These are phyloP conservation scores for Noctua janthe DNA, from an alignment of 2,888 invertebrate species.

Conservation along the genomic window DNA sequence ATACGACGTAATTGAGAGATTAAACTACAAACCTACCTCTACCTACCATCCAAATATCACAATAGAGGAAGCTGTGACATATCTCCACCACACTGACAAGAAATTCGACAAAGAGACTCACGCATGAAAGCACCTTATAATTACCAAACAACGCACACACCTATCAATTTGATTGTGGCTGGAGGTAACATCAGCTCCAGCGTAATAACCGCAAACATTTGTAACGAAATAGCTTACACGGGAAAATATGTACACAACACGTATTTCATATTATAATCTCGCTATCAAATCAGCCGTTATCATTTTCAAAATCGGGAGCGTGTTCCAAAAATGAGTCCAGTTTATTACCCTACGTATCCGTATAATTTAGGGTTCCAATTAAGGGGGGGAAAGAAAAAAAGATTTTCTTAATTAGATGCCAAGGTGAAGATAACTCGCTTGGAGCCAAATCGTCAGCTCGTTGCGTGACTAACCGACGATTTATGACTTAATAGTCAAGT, in stretches of 20 bases:
- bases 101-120: slow-evolving; percentile 53
- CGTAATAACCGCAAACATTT: slow-evolving; percentile 51
- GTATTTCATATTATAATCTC: slow-evolving; percentile 57
- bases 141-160: slow-evolving; percentile 50
- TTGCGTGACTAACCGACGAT: slow-evolving; percentile 88
- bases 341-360: slow-evolving; percentile 70
- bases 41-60: slow-evolving; percentile 9
- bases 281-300: slow-evolving; percentile 59
- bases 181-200: slow-evolving; percentile 34
- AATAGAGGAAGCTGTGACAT: slow-evolving; percentile 11
- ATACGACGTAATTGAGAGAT: slow-evolving; percentile 74
- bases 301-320: slow-evolving; percentile 54
- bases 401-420: slow-evolving; percentile 86
- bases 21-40: slow-evolving; percentile 40
- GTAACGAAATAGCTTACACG: slow-evolving; percentile 44
- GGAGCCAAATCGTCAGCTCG: slow-evolving; percentile 85
- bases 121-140: slow-evolving; percentile 56
- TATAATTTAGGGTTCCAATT: slow-evolving; percentile 75
- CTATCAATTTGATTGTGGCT: slow-evolving; percentile 44
- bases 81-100: slow-evolving; percentile 14
- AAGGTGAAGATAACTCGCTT: slow-evolving; percentile 86
- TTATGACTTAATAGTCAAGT: slow-evolving; percentile 90
- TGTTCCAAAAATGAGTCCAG: slow-evolving; percentile 61
- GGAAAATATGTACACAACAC: slow-evolving; percentile 53
- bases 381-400: slow-evolving; percentile 73